These are phyloP conservation scores for Dromococcyx pavoninus DNA, from an alignment of 2,797 vertebrate genomes.

Conservation along the genomic window DNA sequence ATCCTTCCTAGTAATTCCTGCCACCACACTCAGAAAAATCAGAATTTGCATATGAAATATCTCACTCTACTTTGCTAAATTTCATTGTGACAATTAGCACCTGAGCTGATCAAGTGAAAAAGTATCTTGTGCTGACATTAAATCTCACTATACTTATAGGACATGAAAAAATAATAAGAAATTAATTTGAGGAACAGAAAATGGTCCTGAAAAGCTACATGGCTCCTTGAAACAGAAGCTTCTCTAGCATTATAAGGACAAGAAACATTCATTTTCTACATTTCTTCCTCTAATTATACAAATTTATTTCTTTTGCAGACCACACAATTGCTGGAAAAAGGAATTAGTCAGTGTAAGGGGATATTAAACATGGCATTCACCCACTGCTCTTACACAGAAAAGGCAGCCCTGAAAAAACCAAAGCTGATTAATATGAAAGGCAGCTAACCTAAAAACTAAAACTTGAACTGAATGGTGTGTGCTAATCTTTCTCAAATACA, in stretches of 20 bases:
- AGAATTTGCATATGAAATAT: neutral
- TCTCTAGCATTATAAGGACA: neutral
- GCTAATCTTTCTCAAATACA: slow-evolving; percentile 68
- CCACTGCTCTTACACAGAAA: slow-evolving; percentile 69
- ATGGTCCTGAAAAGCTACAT: neutral
- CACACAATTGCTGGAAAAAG: slow-evolving; percentile 72
- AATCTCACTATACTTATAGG: neutral
- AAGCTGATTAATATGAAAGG: slow-evolving; percentile 70
- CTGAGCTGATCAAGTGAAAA: neutral
- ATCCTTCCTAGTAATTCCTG: neutral
- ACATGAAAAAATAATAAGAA: slow-evolving; percentile 1
- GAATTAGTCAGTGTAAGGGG: slow-evolving; percentile 63
- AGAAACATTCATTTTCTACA: neutral
- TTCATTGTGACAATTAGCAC: neutral
- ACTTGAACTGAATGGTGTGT: slow-evolving; percentile 51
- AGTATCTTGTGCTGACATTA: neutral
- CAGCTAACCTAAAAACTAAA: slow-evolving; percentile 69
- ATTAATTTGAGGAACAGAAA: neutral
- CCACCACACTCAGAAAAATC: neutral
- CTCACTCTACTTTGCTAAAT: neutral
- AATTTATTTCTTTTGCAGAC: slow-evolving; percentile 2
- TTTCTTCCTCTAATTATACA: slow-evolving; percentile 8
- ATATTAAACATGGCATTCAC: slow-evolving; percentile 73
- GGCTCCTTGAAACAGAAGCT: neutral
- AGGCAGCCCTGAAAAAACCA: slow-evolving; percentile 70